Percentiles rank a stretch among this genome's conserved stretches.
phyloP scores from a whole-genome alignment of 1,140 invertebrate species.

The Cherax quadricarinatus region DNA sequence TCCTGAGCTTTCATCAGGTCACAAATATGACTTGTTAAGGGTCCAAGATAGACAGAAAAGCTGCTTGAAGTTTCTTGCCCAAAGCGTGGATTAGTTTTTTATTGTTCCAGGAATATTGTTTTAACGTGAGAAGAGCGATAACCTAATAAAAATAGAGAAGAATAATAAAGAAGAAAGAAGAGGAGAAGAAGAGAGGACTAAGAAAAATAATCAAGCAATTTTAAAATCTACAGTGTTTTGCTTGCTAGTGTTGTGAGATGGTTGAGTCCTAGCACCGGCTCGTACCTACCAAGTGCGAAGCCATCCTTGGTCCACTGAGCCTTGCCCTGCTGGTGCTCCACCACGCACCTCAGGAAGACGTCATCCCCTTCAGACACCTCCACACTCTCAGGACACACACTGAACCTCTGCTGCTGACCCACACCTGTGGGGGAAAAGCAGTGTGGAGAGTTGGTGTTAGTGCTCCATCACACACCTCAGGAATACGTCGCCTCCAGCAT shows the following conservation, averaged over 20 bases:
- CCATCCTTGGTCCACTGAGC: constrained; percentile 37
- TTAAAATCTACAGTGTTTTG: too few species aligned
- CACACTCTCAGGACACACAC: constrained; percentile 28
- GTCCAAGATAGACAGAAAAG: too few species aligned
- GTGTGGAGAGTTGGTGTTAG: background rate
- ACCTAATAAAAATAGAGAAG: background rate
- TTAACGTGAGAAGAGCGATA: too few species aligned
- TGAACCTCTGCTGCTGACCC: background rate
- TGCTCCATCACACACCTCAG: background rate
- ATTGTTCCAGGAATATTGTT: too few species aligned
- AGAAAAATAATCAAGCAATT: background rate
- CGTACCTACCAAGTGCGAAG: background rate
- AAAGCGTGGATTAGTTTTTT: too few species aligned
- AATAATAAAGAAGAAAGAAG: background rate
- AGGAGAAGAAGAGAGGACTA: background rate
- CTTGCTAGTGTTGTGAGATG: background rate
- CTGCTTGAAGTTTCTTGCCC: too few species aligned
- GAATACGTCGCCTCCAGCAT: background rate
- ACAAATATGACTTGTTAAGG: too few species aligned
- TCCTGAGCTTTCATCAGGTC: too few species aligned
- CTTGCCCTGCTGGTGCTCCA: constrained; percentile 15
- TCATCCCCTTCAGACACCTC: constrained; percentile 33
- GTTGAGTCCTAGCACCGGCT: too few species aligned
- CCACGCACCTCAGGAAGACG: constrained; percentile 24
- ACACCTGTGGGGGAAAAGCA: background rate